These are phyloP conservation scores for Arrhamphus sclerolepis DNA, from an alignment of 2,797 vertebrate species.

Conservation along the genomic window DNA sequence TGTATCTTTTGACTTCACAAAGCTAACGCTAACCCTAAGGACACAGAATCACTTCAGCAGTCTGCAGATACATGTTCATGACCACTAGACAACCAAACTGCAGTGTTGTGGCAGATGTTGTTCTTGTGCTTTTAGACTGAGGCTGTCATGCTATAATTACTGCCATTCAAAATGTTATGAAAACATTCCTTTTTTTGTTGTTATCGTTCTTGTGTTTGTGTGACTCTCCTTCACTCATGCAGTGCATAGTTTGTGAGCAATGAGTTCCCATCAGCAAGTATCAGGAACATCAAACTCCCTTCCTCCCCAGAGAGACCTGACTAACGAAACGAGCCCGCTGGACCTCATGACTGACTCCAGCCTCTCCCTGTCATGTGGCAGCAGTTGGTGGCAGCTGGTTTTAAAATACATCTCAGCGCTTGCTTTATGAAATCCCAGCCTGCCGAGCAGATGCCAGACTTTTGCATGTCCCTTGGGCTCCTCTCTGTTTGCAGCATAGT, in stretches of 20 bases:
- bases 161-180: conserved; percentile 47
- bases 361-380: conserved; percentile 43
- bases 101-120: conserved; percentile 18
- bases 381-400: conserved; percentile 66
- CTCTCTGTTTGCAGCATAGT: conserved; percentile 49
- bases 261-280: conserved; percentile 50
- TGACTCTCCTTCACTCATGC: too few relatives aligned
- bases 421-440: conserved; percentile 68
- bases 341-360: conserved; percentile 38
- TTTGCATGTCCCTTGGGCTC: conserved; percentile 46
- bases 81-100: conserved; percentile 24
- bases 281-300: conserved; percentile 48
- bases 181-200: conserved; percentile 40
- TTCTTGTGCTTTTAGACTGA: conserved; percentile 24
- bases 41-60: conserved; percentile 2
- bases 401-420: conserved; percentile 62
- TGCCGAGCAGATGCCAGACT: conserved; percentile 68
- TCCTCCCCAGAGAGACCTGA: conserved; percentile 35
- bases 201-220: conserved; percentile 35
- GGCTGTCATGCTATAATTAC: conserved; percentile 1
- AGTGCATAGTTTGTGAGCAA: conserved; percentile 43
- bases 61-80: conserved; percentile 30
- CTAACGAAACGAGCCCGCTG: conserved; percentile 1
- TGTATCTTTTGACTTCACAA: too few relatives aligned
- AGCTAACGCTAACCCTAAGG: too few relatives aligned